Evolutionary conservation across 2,113 vertebrate genomes (phyloP), one percentile per base, ranked within the genome.

Genomic region (Acrocephalus arundinaceus): DNA sequence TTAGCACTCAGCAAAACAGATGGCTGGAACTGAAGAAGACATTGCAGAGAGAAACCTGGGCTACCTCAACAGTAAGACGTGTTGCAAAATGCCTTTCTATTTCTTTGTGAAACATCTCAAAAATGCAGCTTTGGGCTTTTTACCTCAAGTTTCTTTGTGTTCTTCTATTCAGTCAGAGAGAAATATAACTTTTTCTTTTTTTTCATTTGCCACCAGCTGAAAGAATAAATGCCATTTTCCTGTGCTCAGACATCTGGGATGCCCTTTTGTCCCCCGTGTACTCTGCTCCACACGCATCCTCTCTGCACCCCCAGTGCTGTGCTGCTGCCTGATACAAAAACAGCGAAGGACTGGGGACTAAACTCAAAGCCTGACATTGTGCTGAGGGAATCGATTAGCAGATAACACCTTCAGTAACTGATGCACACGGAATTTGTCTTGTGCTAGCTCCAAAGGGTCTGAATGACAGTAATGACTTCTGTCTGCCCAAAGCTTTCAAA

Each of bases 401-500:
- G 89, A 35, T 94, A 76, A 74, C 82, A 43, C 37, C 85, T 88
- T 35, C 73, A 76, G 81, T 33, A 66, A 28, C 20, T 67, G 87
- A 61, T 77, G 84, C 21, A 70, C 3, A 2, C 22, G 7, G 63
- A 52, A 87, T 65, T 85, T 82, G 35, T 48, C 16, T 6, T 77
- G n/a, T 82, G 63, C 39, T 33, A 19, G 19, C 86, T 92, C 67
- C 82, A 55, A 48, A 79, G 78, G 41, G 24, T 87, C 51, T 84
- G 79, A 91, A 68, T 59, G 91, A 90, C 91, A 89, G 77, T 89
- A 95, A 95, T 87, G 86, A 94, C 74, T 70, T 85, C 21, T 68
- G 71, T 81, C 45, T 89, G 76, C 77, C 73, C 10, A 6, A 75
- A 80, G 93, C 84, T 91, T 85, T 92, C 92, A 92, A 92, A 89